Evolutionary conservation across 1,140 invertebrate species (phyloP), one percentile per base, ranked within the genome.

Genomic region (Delia radicum): DNA sequence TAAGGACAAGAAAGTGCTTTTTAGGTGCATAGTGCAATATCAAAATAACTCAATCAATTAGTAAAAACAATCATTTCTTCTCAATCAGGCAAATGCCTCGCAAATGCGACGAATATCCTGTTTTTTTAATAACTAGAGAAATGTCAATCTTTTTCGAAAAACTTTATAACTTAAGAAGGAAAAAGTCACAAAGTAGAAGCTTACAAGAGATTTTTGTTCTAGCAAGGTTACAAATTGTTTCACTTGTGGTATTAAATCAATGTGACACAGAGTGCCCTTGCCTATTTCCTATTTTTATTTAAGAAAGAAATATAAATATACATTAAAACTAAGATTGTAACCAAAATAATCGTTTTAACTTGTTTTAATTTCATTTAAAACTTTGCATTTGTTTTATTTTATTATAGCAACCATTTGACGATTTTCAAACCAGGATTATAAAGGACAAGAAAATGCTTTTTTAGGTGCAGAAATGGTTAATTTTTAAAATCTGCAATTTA

Each of bases 151-250:
- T 33, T 33, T 10, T 33, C 4, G 4, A 5, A 33, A 33, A 33
- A 33, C 31, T 33, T 33, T 10, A 33, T 5, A 33, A 33, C 31
- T 33, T 33, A 33, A 5, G 4, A 33, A 33, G 4, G 13, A 1
- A 10, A 5, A 33, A 33, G 31, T 10, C 4, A 33, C 10, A 33
- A 33, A 33, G 31, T 33, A 33, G 31, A 33, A 33, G 31, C 18
- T 61, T 3, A 21, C n/a, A 21, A 63, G 24, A 18, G 13, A 48
- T 21, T 21, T 48, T 73, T 73, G 21, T 48, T 73, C 24, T 76
- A 31, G 75, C 75, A 76, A 76, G 75, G 61, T 73, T 76, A 76
- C 75, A 76, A 76, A 76, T 76, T 76, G 75, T 76, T 76, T 73
- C 65, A 76, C 72, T 62, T 62, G 26, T 33, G n/a, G n/a, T n/a